These are phyloP conservation scores for Bombus cullumanus DNA, from an alignment of 1,140 invertebrate species.

Conservation along the genomic window DNA sequence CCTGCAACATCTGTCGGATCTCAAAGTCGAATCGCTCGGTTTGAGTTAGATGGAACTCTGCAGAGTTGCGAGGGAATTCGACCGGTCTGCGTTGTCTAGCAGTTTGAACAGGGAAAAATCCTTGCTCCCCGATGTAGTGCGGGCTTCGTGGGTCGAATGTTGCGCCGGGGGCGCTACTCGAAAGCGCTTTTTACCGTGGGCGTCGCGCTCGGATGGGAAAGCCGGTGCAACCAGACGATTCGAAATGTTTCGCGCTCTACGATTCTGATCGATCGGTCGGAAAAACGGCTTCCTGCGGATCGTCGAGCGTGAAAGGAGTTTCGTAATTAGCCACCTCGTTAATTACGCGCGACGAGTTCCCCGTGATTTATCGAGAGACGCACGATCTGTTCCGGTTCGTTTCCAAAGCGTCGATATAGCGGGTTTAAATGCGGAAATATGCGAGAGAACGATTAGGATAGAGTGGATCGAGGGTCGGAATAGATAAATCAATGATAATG, in stretches of 20 bases:
- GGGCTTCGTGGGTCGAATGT: background rate
- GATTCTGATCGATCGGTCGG: background rate
- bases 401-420: background rate
- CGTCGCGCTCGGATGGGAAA: too few relatives aligned
- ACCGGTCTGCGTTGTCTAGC: background rate
- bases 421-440: background rate
- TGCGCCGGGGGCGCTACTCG: conserved; percentile 18
- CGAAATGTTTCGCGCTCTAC: background rate
- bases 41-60: background rate
- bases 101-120: conserved; percentile 10
- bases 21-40: conserved; percentile 15
- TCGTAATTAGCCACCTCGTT: conserved; percentile 40
- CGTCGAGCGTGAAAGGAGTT: background rate
- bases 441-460: too few relatives aligned
- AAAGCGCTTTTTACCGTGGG: conserved; percentile 21
- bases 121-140: background rate
- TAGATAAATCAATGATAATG: too few relatives aligned
- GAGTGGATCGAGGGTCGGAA: background rate
- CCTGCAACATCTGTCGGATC: conserved; percentile 23
- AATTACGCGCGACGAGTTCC: conserved; percentile 23
- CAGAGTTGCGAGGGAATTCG: background rate
- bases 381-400: background rate
- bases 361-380: conserved; percentile 20
- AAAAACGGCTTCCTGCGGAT: too few relatives aligned
- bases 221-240: background rate